A percentile compares a stretch with the other conserved stretches of the same genome.
Conservation (phyloP, 2,797 vertebrate genomes). For the Myotis findleyi region DNA sequence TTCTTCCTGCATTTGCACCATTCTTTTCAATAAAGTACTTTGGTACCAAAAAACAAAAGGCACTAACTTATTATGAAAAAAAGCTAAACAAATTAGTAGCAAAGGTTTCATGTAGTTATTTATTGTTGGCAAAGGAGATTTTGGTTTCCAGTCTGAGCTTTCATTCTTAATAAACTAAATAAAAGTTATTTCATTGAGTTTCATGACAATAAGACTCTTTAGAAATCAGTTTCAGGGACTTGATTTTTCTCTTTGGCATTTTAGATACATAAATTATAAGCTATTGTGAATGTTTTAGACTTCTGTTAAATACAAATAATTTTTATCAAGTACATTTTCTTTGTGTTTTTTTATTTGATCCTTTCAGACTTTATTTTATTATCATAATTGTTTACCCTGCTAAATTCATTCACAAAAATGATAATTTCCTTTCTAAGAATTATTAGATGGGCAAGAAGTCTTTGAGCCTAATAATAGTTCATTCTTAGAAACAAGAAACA, state of each 20-base stretch:
- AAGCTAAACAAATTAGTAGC: background rate
- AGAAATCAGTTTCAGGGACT: background rate
- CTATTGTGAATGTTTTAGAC: background rate
- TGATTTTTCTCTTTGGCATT: slow-evolving; percentile 12
- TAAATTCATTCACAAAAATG: slow-evolving; percentile 25
- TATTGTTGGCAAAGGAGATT: background rate
- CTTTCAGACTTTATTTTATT: background rate
- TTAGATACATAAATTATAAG: slow-evolving; percentile 22
- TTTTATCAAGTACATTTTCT: slow-evolving; percentile 32
- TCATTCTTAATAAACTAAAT: background rate
- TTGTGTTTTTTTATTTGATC: slow-evolving; percentile 10
- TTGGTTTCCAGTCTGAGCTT: background rate
- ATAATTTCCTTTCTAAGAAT: slow-evolving; percentile 77
- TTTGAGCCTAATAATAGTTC: slow-evolving; percentile 64
- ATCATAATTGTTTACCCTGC: background rate
- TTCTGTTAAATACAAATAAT: slow-evolving; percentile 9
- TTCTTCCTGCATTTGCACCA: background rate
- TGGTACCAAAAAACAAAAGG: background rate
- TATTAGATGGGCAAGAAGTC: slow-evolving; percentile 66
- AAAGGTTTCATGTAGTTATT: background rate
- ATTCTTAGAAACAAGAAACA: slow-evolving; percentile 78
- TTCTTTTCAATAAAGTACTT: background rate
- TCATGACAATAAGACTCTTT: background rate
- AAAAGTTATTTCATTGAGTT: background rate
- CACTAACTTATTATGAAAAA: background rate